A percentile compares a stretch with the other conserved stretches of the same genome.
Evolutionary conservation across 2,888 invertebrate genomes (phyloP).

Genomic region (Diploptera punctata): DNA sequence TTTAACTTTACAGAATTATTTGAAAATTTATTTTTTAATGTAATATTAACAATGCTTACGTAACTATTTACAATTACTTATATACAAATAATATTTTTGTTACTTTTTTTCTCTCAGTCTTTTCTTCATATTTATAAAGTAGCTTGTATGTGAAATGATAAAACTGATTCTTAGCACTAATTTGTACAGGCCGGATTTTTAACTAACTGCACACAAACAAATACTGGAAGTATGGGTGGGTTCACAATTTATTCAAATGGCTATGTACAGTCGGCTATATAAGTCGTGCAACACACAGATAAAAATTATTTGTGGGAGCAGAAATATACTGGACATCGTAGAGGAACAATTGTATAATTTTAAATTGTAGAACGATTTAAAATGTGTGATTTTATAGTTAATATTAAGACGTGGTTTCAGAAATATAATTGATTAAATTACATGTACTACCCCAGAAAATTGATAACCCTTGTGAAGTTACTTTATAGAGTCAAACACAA

Average conservation of each 20-base stretch:
- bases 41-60: conserved; percentile 43
- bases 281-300: conserved; percentile 7
- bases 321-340: no score
- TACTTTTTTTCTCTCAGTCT: conserved; percentile 42
- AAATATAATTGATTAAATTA: no score
- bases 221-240: conserved; percentile 43
- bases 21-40: conserved; percentile 41
- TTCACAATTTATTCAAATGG: conserved; percentile 35
- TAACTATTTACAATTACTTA: conserved; percentile 42
- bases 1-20: conserved; percentile 29
- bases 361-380: no score
- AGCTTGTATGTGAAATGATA: conserved; percentile 33
- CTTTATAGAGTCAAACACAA: no score
- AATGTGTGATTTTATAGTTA: no score
- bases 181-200: conserved; percentile 43
- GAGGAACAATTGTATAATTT: no score
- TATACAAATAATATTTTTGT: conserved; percentile 41
- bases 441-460: no score
- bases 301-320: no score
- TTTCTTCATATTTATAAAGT: conserved; percentile 41
- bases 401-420: no score
- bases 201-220: conserved; percentile 42
- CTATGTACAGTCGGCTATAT: conserved; percentile 37
- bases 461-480: no score
- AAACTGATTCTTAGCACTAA: conserved; percentile 42